Base-by-base conservation (phyloP, 2,113 vertebrate species). In the Scopus umbretta region DNA sequence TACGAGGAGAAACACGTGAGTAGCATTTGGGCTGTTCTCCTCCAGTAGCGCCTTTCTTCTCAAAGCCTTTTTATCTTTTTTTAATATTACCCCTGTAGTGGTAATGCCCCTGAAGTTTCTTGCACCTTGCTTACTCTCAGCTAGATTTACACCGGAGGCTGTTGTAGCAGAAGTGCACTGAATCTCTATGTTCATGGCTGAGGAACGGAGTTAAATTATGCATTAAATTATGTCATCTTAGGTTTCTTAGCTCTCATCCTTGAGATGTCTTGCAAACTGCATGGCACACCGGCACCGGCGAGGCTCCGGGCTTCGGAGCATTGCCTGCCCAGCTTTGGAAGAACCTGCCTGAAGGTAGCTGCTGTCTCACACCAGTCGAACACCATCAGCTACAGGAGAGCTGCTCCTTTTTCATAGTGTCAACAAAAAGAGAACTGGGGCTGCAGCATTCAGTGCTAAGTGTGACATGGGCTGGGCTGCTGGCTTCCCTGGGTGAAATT, bases 221-320 rank as follows among this genome's bases (percentile, higher is more conserved):
- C 25, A 6, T 47, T 26, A 32, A 15, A 9, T n/a, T 32, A 19
- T 9, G 10, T 72, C 53, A 36, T 67, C 52, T 49, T 62, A 62
- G 11, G 40, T 80, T 94, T 83, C 56, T 5, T 15, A 13, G 23
- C 26, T 36, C 32, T 56, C 40, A 29, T 73, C 49, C 43, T 36
- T 19, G 11, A 81, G 43, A 32, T 29, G 25, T 19, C 52, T 72
- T 73, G 27, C 55, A 79, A 73, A 36, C 55, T 47, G 70, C 55
- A 29, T 19, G 23, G 53, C 40, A 40, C 21, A 5, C 8, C 1
- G 3, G 43, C 34, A 32, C 16, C 4, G 3, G 10, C 2, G 8
- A 71, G 62, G 43, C 25, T 66, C 23, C 4, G 2, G 40, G 22
- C 40, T n/a, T 45, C 3, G 10, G 32, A 72, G 29, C 21, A 4